phyloP scores from a whole-genome alignment of 2,888 invertebrate species.

The Timandra comae region DNA sequence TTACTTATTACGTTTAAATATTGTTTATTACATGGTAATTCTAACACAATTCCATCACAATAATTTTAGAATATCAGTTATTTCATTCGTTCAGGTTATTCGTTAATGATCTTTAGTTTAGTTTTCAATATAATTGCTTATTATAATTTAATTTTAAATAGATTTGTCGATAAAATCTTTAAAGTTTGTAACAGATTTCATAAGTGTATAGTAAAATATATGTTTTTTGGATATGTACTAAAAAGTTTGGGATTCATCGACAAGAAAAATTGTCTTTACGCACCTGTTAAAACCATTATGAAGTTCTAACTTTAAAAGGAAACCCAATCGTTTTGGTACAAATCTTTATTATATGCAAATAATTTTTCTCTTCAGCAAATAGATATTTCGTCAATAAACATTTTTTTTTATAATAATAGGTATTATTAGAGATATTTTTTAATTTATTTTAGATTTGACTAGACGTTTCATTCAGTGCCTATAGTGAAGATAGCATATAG shows the following conservation, averaged over 20 bases:
- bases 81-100: constrained; percentile 59
- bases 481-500: constrained; percentile 31
- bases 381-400: constrained; percentile 23
- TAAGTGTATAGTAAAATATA: constrained; percentile 20
- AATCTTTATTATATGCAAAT: neutral
- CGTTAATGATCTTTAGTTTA: constrained; percentile 12
- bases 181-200: constrained; percentile 53
- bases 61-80: constrained; percentile 75
- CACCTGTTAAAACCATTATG: no score
- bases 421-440: constrained; percentile 33
- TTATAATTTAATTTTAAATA: constrained; percentile 54
- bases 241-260: no score
- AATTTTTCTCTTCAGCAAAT: no score
- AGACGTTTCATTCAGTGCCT: constrained; percentile 61
- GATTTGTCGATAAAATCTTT: constrained; percentile 73
- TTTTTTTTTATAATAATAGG: constrained; percentile 36
- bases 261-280: neutral
- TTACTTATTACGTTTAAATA: constrained; percentile 20
- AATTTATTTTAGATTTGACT: constrained; percentile 65
- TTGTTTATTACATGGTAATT: constrained; percentile 48
- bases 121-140: constrained; percentile 9
- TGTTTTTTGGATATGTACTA: neutral
- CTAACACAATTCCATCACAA: constrained; percentile 76
- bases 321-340: no score
- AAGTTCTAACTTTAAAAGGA: no score